Base-by-base conservation (phyloP, 2,888 invertebrate genomes). In the Hylaea fasciaria region DNA sequence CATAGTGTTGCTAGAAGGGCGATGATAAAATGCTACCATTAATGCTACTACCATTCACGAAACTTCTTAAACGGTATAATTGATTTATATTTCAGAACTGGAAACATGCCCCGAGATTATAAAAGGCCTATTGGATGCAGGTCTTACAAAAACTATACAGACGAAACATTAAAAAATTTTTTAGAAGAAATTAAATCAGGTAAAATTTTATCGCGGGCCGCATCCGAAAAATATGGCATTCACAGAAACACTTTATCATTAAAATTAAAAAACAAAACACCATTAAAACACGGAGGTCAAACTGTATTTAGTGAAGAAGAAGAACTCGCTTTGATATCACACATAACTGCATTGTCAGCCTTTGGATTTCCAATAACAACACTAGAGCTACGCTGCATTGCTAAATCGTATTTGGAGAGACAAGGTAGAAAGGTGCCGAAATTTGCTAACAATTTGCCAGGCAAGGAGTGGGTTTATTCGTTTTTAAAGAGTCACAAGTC, bases 201-300 rank as follows among this genome's bases (percentile, higher is more conserved):
- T 43, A 48, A 48, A 48, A 58, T 58, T 12, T 53, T 48, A 52
- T 44, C 16, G 46, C 58, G 52, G 37, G 52, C 52, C 51, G 58
- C 58, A 53, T 41, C 58, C 39, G 58, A 58, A 58, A 58, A 58
- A 53, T 52, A 53, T 51, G 58, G 58, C 49, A 53, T 58, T 53
- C 58, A 58, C 44, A 48, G 53, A 53, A 58, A 53, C 22, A 22
- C 22, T 22, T 22, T 22, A 22, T 22, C 22, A 22, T 22, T 22
- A 22, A 53, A 53, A 53, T 44, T 59, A 13, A 59, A 58, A 52
- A 29, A 13, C 59, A 59, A 45, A 53, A 16, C 52, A 53, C 53
- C 53, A 17, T 28, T 53, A 53, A 59, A 59, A 59, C 48, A 22
- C 45, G 59, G 59, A 53, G 53, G 59, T 45, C 58, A 58, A 52